Base-by-base conservation (phyloP, 2,797 vertebrate species). In the Sylvilagus floridanus region DNA sequence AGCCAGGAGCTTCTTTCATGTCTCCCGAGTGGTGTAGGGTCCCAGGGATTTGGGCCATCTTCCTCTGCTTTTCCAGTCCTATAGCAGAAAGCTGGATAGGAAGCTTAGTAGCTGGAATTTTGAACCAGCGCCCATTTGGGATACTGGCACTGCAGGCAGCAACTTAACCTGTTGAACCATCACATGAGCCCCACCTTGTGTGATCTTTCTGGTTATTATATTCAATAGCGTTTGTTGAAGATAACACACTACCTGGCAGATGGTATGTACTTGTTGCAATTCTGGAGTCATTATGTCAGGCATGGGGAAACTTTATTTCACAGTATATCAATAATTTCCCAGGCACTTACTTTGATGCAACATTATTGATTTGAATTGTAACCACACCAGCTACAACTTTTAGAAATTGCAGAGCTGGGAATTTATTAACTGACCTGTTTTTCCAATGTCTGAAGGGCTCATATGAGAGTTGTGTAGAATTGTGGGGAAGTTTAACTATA, bases 341-440 rank as follows among this genome's bases (percentile, higher is more conserved):
- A 85, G 35, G 13, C 16, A 88, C 47, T 30, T 87, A 32, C 32
- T 24, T 60, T 77, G 28, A 12, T 4, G 37, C 52, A 24, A 24
- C 47, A 50, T 69, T 75, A 37, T 94, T 75, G 47, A 54, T 93
- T 57, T 86, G 57, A 87, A 84, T 26, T 84, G 54, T 12, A 50
- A 50, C 14, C 14, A 5, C 21, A 1, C 22, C n/a, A 73, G 11
- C 17, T 72, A 3, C 9, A 54, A 11, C 32, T 47, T 17, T 84
- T 35, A 62, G 68, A 47, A 86, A 13, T 47, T 42, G 7, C 35
- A 52, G 42, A 87, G 24, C 52, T 66, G 30, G n/a, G 17, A 32
- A 47, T 81, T 82, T 16, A 87, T 71, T 81, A 76, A 90, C 26
- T 84, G 16, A 77, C 57, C 32, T 77, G 13, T 60, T 94, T 85